Evolutionary conservation across 2,888 invertebrate genomes (phyloP).

Genomic region (Gisinianus flammeolus): DNA sequence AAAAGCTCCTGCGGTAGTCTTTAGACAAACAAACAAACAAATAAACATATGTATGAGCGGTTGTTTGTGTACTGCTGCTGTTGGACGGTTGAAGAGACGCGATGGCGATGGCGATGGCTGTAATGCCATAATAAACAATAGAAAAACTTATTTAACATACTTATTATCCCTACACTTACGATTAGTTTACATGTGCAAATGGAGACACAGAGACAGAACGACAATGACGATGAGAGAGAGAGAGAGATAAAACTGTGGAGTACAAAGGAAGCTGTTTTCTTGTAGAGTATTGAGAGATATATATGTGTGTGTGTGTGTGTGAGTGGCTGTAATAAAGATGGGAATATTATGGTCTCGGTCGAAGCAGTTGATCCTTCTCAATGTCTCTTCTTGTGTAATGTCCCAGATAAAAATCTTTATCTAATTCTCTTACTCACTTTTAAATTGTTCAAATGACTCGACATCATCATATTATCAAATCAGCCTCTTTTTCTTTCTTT

Average conservation of each 20-base stretch:
- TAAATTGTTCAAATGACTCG: no score
- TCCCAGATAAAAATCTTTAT: background rate
- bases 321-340: background rate
- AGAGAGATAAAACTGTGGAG: background rate
- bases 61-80: background rate
- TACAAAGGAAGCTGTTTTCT: background rate
- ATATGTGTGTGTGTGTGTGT: background rate
- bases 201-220: no score
- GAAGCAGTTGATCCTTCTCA: conserved; percentile 6
- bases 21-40: background rate
- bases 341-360: background rate
- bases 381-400: background rate
- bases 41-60: background rate
- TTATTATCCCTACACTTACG: no score
- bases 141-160: no score
- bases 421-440: no score
- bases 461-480: no score
- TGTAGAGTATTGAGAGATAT: background rate
- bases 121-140: no score
- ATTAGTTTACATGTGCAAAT: no score
- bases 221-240: background rate
- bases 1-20: background rate
- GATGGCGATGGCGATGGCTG: background rate
- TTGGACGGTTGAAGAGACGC: no score
- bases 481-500: no score